Evolutionary conservation across 1,140 invertebrate genomes (phyloP).

Genomic region (Drosophila albomicans): DNA sequence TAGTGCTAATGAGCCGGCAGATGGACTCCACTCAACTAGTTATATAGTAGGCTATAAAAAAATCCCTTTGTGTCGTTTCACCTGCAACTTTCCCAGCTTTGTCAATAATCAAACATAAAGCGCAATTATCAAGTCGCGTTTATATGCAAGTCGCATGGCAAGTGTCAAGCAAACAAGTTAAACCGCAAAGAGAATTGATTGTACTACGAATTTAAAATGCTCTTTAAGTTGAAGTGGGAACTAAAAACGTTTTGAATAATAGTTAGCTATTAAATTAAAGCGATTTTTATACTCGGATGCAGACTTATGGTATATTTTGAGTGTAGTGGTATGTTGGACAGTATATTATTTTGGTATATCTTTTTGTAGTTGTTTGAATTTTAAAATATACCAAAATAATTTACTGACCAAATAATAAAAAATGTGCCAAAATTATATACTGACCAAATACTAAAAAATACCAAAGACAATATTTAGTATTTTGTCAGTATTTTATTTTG

Average conservation of each 20-base stretch:
- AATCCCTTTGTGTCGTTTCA: background rate
- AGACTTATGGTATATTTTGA: no score
- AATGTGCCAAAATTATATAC: no score
- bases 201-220: background rate
- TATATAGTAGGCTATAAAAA: background rate
- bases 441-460: no score
- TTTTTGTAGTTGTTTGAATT: no score
- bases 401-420: no score
- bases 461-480: no score
- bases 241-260: background rate
- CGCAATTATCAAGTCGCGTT: slow-evolving; percentile 15
- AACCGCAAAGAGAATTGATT: background rate
- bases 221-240: background rate
- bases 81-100: slow-evolving; percentile 38
- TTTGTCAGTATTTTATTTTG: no score
- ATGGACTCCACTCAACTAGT: slow-evolving; percentile 1
- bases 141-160: slow-evolving; percentile 5
- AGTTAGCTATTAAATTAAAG: no score
- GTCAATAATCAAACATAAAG: slow-evolving; percentile 25
- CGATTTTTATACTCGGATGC: no score
- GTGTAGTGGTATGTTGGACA: no score
- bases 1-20: slow-evolving; percentile 24
- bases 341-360: no score
- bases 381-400: no score
- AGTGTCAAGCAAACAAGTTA: background rate